These are phyloP conservation scores for Geococcyx californianus DNA, from an alignment of 2,113 vertebrate species.

Conservation along the genomic window DNA sequence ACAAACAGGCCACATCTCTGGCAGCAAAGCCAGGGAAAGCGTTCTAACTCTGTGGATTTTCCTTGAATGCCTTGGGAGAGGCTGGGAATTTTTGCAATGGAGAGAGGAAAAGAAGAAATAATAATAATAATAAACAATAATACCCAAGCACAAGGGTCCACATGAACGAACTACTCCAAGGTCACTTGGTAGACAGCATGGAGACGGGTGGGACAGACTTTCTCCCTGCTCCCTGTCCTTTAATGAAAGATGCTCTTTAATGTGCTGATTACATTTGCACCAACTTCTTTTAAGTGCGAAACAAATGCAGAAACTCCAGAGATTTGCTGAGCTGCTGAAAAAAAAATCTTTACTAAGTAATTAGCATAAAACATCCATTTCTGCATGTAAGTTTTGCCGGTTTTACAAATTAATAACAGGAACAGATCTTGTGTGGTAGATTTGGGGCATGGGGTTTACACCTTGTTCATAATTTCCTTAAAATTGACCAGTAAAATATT, in stretches of 20 bases:
- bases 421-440: background rate
- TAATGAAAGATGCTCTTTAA: conserved; percentile 10
- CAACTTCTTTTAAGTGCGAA: conserved; percentile 34
- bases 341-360: background rate
- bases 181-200: background rate
- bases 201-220: background rate
- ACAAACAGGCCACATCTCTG: accelerated
- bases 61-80: background rate
- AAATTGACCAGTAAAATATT: background rate
- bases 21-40: background rate
- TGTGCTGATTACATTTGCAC: conserved; percentile 28
- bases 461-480: background rate
- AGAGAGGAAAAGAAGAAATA: background rate
- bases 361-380: background rate
- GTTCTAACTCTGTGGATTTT: background rate
- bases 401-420: background rate
- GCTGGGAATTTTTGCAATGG: background rate
- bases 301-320: conserved; percentile 32
- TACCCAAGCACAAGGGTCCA: background rate
- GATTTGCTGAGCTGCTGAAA: background rate
- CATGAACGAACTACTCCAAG: background rate
- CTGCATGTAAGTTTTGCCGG: background rate
- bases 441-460: background rate
- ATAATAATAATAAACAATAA: background rate
- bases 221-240: background rate